Base-by-base conservation (phyloP, 1,140 invertebrate genomes). In the Ceratina australensis region DNA sequence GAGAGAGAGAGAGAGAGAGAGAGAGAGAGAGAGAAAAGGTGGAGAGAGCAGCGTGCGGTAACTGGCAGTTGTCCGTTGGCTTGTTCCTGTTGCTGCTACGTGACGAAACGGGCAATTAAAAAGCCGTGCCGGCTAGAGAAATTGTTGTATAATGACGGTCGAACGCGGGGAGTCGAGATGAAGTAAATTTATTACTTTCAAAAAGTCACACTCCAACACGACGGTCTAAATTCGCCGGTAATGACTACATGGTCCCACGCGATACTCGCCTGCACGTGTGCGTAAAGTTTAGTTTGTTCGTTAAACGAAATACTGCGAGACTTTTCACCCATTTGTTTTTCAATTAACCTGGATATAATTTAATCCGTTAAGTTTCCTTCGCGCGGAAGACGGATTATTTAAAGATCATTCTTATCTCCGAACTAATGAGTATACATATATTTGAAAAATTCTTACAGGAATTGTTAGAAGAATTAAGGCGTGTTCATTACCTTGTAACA, bases 51-150 rank as follows among this genome's bases (percentile, higher is more conserved):
- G 24, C 0, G 4, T 4, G 20, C 16, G 42, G 42, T 75, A 61
- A 78, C 67, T 61, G 67, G n/a, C 33, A 67, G 47, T 66, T 57
- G 67, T 47, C 24, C 10, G 56, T 79, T 67, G 57, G 73, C 33
- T 42, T 42, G 33, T 42, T 42, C 81, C 49, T 26, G 63, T 57
- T 56, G 68, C 33, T 63, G 54, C 42, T 68, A 52, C 33, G 63
- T 61, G 68, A 83, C 72, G 54, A 72, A 72, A 67, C 64, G 26
- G 52, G 67, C 81, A 83, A 83, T 83, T 83, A 79, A 74, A 76
- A 60, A 61, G 54, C 52, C n/a, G 26, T 73, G 80, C 24, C 49
- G 33, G 54, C 52, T 18, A 24, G 49, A 54, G n/a, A 72, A 54
- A 54, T 72, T n/a, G 49, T 63, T 56, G 18, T 54, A 20, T 56